These are phyloP conservation scores for Bombus superbus DNA, from an alignment of 1,140 invertebrate species.

Conservation along the genomic window DNA sequence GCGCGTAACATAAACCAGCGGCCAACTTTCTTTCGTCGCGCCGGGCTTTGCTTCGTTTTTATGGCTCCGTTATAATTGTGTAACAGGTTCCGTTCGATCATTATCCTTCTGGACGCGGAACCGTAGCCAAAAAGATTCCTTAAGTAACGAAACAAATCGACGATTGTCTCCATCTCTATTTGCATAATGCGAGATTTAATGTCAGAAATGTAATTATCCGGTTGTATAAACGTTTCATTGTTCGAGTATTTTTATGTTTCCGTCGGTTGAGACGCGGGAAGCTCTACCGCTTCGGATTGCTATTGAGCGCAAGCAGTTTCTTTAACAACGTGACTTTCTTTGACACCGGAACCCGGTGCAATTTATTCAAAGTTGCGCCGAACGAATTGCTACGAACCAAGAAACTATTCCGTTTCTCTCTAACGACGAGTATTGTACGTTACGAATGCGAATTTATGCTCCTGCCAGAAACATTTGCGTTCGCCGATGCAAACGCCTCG, in stretches of 20 bases:
- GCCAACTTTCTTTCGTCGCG: conserved; percentile 26
- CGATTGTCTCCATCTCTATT: background rate
- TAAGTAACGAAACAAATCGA: background rate
- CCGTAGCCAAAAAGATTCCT: too few species aligned
- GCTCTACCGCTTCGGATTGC: background rate
- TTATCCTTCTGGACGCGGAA: background rate
- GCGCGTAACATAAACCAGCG: background rate
- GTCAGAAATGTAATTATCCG: background rate
- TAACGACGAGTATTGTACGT: conserved; percentile 20
- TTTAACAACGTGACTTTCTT: background rate
- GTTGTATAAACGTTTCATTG: too few species aligned
- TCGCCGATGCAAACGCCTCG: conserved; percentile 24
- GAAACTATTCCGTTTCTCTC: conserved; percentile 50
- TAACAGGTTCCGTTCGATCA: background rate
- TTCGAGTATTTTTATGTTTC: too few species aligned
- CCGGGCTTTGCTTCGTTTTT: background rate
- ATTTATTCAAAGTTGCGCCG: conserved; percentile 20
- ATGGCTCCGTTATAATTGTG: background rate
- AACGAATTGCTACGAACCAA: conserved; percentile 46
- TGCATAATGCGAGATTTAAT: background rate
- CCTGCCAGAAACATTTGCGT: conserved; percentile 29
- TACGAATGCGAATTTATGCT: conserved; percentile 52
- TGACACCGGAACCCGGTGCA: background rate
- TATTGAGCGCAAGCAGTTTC: background rate
- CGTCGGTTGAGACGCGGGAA: too few species aligned